Conservation (phyloP, 2,797 vertebrate genomes). For the Acomys russatus region DNA sequence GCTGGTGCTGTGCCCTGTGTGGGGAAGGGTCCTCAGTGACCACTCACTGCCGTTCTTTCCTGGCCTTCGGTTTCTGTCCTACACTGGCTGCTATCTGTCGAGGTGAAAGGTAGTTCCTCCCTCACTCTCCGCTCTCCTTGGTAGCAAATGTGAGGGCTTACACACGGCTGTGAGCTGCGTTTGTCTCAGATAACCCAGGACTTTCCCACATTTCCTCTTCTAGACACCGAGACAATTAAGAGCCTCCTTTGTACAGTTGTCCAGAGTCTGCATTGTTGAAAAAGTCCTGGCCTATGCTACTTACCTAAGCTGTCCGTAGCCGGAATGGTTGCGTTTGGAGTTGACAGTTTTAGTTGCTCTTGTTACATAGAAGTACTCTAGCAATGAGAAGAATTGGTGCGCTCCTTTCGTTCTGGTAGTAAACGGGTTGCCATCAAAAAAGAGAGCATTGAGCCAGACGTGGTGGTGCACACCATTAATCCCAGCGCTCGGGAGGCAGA, state of each 20-base stretch:
- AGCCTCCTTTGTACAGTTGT: not conserved
- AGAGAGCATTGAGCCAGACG: not conserved
- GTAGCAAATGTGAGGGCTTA: not conserved
- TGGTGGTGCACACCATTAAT: too few species aligned
- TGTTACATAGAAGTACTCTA: not conserved
- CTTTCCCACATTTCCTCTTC: not conserved
- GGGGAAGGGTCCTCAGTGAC: not conserved
- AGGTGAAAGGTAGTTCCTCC: not conserved
- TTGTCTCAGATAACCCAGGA: not conserved
- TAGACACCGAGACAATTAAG: not conserved
- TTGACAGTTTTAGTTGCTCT: not conserved
- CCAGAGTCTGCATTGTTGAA: not conserved
- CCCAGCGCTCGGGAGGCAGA: too few species aligned
- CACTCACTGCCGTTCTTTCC: not conserved
- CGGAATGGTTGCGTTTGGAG: not conserved
- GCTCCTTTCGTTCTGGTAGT: constrained; percentile 16
- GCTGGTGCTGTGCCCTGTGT: not conserved
- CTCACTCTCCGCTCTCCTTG: not conserved
- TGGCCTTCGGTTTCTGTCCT: not conserved
- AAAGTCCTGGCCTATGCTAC: not conserved
- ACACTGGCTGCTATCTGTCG: not conserved
- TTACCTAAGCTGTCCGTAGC: not conserved
- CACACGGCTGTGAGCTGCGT: not conserved
- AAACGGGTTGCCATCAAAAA: not conserved
- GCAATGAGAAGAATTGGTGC: not conserved